Percentiles rank a stretch among this genome's conserved stretches.
These are phyloP conservation scores for Bungarus multicinctus DNA, from an alignment of 2,113 vertebrate genomes.

Conservation along the genomic window DNA sequence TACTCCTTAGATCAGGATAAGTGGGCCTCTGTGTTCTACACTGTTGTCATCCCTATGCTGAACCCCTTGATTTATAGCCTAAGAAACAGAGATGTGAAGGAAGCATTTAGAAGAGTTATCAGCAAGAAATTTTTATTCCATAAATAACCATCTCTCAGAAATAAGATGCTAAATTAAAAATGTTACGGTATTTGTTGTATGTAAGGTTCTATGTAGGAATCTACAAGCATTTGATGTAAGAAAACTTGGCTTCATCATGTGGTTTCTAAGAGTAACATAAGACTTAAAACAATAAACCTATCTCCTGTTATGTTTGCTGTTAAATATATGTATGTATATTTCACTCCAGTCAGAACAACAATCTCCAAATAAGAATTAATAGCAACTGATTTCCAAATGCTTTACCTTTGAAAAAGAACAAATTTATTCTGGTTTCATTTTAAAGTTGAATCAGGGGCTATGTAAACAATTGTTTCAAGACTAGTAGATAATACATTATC, in stretches of 20 bases:
- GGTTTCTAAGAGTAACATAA: background rate
- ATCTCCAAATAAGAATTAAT: background rate
- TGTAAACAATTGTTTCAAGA: background rate
- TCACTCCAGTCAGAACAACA: background rate
- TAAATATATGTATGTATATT: background rate
- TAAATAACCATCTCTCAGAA: background rate
- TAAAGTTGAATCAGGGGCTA: background rate
- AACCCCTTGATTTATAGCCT: slow-evolving; percentile 60
- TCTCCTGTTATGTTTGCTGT: background rate
- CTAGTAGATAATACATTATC: background rate
- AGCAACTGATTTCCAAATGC: background rate
- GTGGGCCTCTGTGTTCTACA: slow-evolving; percentile 53
- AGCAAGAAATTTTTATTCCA: slow-evolving; percentile 11
- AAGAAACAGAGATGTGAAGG: slow-evolving; percentile 38
- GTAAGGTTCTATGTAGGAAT: background rate
- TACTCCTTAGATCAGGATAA: slow-evolving; percentile 51
- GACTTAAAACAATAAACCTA: background rate
- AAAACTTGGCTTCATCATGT: background rate
- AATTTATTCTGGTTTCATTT: background rate
- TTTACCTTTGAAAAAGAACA: background rate
- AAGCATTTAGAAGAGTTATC: slow-evolving; percentile 13
- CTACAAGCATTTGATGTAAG: background rate
- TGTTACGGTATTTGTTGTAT: background rate
- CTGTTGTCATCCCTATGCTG: slow-evolving; percentile 58
- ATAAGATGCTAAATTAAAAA: background rate